Percentiles rank a stretch among this genome's conserved stretches.
Evolutionary conservation across 2,797 vertebrate genomes (phyloP).

Genomic region (Megalops cyprinoides): DNA sequence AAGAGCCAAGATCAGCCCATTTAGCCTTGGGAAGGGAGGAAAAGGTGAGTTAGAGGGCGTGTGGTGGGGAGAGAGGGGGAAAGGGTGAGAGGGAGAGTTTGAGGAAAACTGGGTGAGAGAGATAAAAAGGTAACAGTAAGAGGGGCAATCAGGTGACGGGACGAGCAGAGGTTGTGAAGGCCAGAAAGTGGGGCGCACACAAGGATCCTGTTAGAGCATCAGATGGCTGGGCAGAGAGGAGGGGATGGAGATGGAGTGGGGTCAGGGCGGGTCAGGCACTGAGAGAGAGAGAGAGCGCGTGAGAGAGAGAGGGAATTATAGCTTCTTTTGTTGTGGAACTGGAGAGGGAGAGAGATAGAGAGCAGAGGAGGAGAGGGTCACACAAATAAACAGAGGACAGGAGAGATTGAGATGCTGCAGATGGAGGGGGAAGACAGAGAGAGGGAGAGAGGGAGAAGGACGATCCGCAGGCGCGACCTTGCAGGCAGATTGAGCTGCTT

Average conservation of each 20-base stretch:
- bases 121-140: not conserved
- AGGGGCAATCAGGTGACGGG: conserved; percentile 38
- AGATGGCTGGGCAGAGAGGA: not conserved
- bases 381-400: conserved; percentile 35
- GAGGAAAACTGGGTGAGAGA: no score
- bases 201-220: not conserved
- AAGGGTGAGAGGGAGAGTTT: not conserved
- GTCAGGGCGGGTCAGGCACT: not conserved
- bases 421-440: conserved; percentile 22
- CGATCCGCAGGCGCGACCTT: no score
- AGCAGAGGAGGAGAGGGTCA: conserved; percentile 29
- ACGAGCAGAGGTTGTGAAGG: conserved; percentile 41
- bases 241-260: no score
- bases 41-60: conserved; percentile 60
- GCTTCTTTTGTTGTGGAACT: no score
- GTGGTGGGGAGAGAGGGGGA: not conserved
- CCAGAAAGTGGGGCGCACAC: not conserved
- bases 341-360: not conserved
- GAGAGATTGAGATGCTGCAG: no score
- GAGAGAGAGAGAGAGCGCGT: not conserved
- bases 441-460: not conserved
- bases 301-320: not conserved
- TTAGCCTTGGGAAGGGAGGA: no score
- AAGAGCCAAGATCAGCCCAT: no score
- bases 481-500: not conserved